Base-by-base conservation (phyloP, 2,113 vertebrate genomes). In the Pelobates fuscus region DNA sequence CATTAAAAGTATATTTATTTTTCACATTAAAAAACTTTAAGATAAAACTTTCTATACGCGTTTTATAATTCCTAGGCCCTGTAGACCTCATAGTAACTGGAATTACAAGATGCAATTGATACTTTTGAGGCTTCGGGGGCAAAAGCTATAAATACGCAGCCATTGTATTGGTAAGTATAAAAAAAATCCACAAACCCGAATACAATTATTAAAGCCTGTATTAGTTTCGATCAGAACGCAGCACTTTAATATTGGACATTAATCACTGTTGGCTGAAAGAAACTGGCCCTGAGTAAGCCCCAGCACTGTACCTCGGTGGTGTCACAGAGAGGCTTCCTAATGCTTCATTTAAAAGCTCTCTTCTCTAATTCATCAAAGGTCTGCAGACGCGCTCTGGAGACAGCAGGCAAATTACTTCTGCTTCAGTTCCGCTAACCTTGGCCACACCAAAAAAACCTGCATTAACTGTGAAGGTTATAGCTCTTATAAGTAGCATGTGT, bases 401-500 rank as follows among this genome's bases (percentile, higher is more conserved):
- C 73, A 60, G 65, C 65, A 77, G 73, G 73, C 73, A 77, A 77
- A 77, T 77, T 77, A 77, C 73, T 77, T 77, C 73, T 77, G 57
- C 73, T 77, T 77, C 73, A 77, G 73, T 77, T 77, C 73, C 73
- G 73, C 73, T 77, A 77, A 77, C 73, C 73, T 77, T 77, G 73
- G 73, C 73, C 73, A 77, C 73, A 60, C 73, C 73, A 75, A 75
- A 57, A 23, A 55, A 43, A 55, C 32, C 62, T 44, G 71, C 62
- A 59, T 66, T 67, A 75, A 32, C 52, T 60, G 55, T 77, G 65
- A 77, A 77, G 73, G 73, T 77, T 68, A 77, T n/a, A 60, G 26
- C 54, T 29, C 12, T 21, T 8, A 61, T 32, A 32, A 29, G 20
- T 5, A 18, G 49, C 20, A 26, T 55, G 49, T 23, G 37, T 44